Evolutionary conservation across 2,797 vertebrate genomes (phyloP).

Genomic region (Podarcis lilfordi): DNA sequence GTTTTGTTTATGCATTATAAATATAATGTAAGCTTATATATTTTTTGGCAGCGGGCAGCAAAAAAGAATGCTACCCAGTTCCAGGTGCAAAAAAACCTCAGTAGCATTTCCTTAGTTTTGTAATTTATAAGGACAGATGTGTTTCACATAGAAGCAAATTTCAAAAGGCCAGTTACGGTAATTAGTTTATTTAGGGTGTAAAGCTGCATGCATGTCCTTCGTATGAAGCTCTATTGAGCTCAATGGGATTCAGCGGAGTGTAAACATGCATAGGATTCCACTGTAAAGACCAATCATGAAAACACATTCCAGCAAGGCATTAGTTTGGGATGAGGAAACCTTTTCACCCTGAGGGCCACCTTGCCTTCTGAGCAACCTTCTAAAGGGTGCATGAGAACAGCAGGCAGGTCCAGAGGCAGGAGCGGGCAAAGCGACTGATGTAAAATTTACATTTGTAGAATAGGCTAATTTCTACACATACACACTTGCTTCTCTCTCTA

Average conservation of each 20-base stretch:
- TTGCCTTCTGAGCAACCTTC: too few species aligned
- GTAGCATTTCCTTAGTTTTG: background rate
- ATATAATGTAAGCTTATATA: background rate
- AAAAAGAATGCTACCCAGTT: background rate
- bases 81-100: constrained; percentile 1
- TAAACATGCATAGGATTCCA: too few species aligned
- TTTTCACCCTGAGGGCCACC: too few species aligned
- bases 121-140: constrained; percentile 41
- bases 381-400: too few species aligned
- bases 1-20: constrained; percentile 55
- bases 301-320: constrained; percentile 49
- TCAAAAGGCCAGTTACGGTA: constrained; percentile 36
- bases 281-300: constrained; percentile 54
- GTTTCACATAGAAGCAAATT: constrained; percentile 57
- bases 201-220: too few species aligned
- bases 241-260: too few species aligned
- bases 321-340: background rate
- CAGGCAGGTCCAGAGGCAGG: too few species aligned
- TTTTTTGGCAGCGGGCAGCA: constrained; percentile 38
- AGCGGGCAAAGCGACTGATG: too few species aligned
- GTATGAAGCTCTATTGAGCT: too few species aligned
- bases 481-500: too few species aligned
- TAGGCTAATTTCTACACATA: too few species aligned
- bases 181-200: constrained; percentile 49
- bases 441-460: too few species aligned